Conservation (phyloP, 2,888 invertebrate genomes). For the Pseudolycoriella hygida region DNA sequence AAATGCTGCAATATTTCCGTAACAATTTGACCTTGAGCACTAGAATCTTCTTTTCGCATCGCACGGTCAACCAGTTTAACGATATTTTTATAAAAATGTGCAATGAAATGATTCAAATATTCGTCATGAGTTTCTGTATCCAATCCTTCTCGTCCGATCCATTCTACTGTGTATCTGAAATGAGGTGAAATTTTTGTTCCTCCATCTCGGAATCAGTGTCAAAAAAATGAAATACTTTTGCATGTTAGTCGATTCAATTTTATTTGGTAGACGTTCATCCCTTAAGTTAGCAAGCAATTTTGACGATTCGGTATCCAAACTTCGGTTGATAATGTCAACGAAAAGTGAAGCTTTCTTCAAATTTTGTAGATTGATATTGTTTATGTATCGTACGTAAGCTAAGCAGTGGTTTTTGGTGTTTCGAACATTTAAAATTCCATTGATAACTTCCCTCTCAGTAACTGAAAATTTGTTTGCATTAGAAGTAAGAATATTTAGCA, state of each 20-base stretch:
- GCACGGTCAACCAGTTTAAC: constrained; percentile 81
- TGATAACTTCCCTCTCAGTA: constrained; percentile 94
- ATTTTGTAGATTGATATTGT: constrained; percentile 92
- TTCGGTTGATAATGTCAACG: constrained; percentile 82
- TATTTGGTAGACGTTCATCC: constrained; percentile 75
- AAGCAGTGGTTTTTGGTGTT: constrained; percentile 91
- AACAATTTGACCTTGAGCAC: constrained; percentile 83
- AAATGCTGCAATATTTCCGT: constrained; percentile 89
- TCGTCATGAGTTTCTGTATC: constrained; percentile 85
- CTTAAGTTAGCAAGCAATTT: constrained; percentile 74
- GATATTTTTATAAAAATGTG: constrained; percentile 86
- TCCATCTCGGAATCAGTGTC: no score
- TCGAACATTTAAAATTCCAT: constrained; percentile 81
- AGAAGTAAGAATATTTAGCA: no score
- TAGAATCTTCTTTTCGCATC: constrained; percentile 89
- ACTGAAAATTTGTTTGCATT: constrained; percentile 40
- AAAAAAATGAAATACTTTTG: constrained; percentile 47
- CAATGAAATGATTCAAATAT: constrained; percentile 84
- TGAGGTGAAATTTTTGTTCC: not conserved
- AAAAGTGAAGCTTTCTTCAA: constrained; percentile 86
- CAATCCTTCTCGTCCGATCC: constrained; percentile 90
- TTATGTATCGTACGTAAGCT: constrained; percentile 88
- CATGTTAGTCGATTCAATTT: constrained; percentile 75
- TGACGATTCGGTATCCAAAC: constrained; percentile 84
- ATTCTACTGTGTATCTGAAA: constrained; percentile 78